These are phyloP conservation scores for Turritopsis dohrnii DNA, from an alignment of 30 jellyfish, hydroid and myxozoan genomes.

Conservation along the genomic window DNA sequence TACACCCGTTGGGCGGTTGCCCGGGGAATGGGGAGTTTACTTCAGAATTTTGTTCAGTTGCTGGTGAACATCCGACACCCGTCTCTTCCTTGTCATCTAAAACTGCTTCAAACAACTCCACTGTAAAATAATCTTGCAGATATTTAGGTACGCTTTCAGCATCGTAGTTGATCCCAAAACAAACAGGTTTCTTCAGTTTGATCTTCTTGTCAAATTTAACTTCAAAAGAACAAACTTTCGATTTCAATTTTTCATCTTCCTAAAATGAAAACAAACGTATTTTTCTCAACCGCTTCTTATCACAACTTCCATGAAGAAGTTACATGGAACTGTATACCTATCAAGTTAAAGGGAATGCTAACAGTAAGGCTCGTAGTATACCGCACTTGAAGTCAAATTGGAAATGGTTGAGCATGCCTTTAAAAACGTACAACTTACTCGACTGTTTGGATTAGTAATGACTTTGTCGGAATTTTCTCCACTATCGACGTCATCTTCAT, in stretches of 20 bases:
- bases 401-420: neutral
- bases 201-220: conserved; percentile 20
- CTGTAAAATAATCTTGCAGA: neutral
- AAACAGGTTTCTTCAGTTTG: conserved; percentile 30
- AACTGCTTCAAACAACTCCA: conserved; percentile 2
- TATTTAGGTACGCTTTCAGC: conserved; percentile 7
- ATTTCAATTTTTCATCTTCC: conserved; percentile 15
- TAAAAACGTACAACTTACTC: too few species aligned
- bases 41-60: conserved; percentile 13
- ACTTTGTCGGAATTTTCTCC: conserved; percentile 56
- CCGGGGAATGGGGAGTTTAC: conserved; percentile 18
- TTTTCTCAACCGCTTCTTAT: too few species aligned
- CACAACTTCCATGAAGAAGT: too few species aligned
- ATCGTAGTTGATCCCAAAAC: conserved; percentile 23
- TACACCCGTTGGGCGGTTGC: conserved; percentile 10
- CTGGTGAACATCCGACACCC: conserved; percentile 10
- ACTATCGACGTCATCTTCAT: conserved; percentile 39
- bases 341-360: too few species aligned
- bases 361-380: too few species aligned
- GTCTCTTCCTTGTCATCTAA: conserved; percentile 13
- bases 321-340: too few species aligned
- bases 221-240: conserved; percentile 32
- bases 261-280: neutral
- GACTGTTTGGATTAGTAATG: neutral
- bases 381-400: too few species aligned